A percentile compares a stretch with the other conserved stretches of the same genome.
phyloP scores from a whole-genome alignment of 1,140 invertebrate species.

The Drosophila trapezifrons region DNA sequence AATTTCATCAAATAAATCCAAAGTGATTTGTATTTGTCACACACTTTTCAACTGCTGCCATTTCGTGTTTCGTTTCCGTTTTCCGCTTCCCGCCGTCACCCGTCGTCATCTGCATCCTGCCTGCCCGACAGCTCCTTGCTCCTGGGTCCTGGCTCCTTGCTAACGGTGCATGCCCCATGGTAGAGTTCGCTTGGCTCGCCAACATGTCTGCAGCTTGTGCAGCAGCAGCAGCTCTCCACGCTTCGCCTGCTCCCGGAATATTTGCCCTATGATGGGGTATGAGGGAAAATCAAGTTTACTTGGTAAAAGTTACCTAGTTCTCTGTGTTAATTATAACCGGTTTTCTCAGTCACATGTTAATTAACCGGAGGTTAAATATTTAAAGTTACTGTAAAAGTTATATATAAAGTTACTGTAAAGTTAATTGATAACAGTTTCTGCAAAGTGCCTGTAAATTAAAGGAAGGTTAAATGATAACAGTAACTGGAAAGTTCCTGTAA shows the following conservation, averaged over 20 bases:
- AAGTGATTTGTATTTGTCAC: constrained; percentile 81
- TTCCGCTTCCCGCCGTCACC: constrained; percentile 4
- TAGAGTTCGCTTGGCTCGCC: constrained; percentile 17
- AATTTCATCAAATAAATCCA: constrained; percentile 80
- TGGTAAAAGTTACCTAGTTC: no score
- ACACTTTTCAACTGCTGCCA: constrained; percentile 69
- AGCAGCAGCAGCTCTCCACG: constrained; percentile 11
- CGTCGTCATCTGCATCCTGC: constrained; percentile 1
- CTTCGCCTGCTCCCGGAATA: constrained; percentile 3
- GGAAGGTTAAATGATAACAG: no score
- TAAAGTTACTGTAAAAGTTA: neutral
- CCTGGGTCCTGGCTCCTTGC: constrained; percentile 14
- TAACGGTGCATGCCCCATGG: constrained; percentile 32
- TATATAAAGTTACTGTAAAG: neutral
- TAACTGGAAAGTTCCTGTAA: no score
- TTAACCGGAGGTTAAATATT: neutral
- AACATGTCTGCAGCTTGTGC: constrained; percentile 58
- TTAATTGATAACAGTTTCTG: neutral
- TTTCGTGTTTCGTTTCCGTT: constrained; percentile 22
- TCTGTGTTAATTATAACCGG: no score
- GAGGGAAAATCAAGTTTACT: neutral
- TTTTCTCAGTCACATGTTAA: neutral
- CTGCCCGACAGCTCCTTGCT: neutral
- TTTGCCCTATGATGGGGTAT: constrained; percentile 27
- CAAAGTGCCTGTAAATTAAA: no score